Evolutionary conservation across 2,113 vertebrate genomes (phyloP).

Genomic region (Neofelis nebulosa): DNA sequence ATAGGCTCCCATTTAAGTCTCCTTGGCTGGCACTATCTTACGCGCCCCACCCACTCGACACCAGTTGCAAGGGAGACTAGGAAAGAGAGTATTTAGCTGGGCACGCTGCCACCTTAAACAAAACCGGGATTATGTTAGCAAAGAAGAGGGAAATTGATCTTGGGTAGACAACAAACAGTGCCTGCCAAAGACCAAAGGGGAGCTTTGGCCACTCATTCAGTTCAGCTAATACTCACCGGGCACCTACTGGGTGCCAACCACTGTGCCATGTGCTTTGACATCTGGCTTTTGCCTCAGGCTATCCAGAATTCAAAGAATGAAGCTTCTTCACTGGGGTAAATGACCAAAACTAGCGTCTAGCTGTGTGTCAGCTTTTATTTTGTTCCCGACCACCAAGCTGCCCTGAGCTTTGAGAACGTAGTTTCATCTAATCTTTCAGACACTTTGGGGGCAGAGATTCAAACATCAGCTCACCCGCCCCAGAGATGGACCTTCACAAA

Average conservation of each 20-base stretch:
- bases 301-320: constrained; percentile 54
- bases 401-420: constrained; percentile 33
- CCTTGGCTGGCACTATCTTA: background rate
- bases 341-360: background rate
- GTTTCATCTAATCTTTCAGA: constrained; percentile 62
- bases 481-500: constrained; percentile 31
- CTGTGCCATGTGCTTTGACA: constrained; percentile 9
- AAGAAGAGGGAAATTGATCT: constrained; percentile 50
- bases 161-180: constrained; percentile 32
- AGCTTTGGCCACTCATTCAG: background rate
- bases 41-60: background rate
- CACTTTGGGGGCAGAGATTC: constrained; percentile 1
- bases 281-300: constrained; percentile 35
- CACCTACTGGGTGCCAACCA: constrained; percentile 38
- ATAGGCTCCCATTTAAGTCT: constrained; percentile 38
- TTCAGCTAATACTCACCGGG: background rate
- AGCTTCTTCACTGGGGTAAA: background rate
- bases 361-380: constrained; percentile 47
- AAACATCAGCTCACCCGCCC: constrained; percentile 25
- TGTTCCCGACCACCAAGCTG: background rate
- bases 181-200: background rate
- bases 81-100: constrained; percentile 34
- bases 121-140: constrained; percentile 55
- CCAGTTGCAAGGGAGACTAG: background rate
- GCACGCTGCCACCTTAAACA: constrained; percentile 42